Conservation (phyloP, 2,888 invertebrate species). For the Proisotoma minuta region DNA sequence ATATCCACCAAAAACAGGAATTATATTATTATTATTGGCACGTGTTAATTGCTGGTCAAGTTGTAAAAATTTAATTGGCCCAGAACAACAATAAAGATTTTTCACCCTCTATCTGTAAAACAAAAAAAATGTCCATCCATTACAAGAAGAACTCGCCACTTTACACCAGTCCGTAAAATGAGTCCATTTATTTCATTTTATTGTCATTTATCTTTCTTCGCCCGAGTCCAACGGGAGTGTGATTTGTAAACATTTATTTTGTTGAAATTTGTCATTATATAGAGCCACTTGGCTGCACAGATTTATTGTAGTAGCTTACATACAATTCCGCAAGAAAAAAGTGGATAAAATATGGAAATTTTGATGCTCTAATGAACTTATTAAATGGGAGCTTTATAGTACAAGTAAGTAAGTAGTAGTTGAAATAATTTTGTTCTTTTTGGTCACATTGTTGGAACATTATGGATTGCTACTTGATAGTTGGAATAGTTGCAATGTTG, state of each 20-base stretch:
- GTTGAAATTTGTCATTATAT: slow-evolving; percentile 4
- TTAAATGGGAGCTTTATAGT: too few relatives aligned
- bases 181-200: background rate
- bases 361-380: background rate
- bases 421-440: background rate
- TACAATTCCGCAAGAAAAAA: background rate
- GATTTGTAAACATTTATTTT: too few relatives aligned
- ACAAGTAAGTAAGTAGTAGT: too few relatives aligned
- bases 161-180: background rate
- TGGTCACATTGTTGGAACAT: background rate
- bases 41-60: background rate
- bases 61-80: background rate
- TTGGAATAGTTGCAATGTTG: background rate
- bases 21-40: background rate
- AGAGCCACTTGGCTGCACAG: background rate
- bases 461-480: slow-evolving; percentile 4
- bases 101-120: background rate
- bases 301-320: too few relatives aligned
- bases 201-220: background rate
- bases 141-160: background rate
- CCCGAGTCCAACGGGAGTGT: too few relatives aligned
- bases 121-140: background rate
- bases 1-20: too few relatives aligned
- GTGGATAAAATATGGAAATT: slow-evolving; percentile 1
- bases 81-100: background rate